A percentile compares a stretch with the other conserved stretches of the same genome.
These are phyloP conservation scores for Acanthurus lineatus DNA, from an alignment of 2,797 vertebrate species.

Conservation along the genomic window DNA sequence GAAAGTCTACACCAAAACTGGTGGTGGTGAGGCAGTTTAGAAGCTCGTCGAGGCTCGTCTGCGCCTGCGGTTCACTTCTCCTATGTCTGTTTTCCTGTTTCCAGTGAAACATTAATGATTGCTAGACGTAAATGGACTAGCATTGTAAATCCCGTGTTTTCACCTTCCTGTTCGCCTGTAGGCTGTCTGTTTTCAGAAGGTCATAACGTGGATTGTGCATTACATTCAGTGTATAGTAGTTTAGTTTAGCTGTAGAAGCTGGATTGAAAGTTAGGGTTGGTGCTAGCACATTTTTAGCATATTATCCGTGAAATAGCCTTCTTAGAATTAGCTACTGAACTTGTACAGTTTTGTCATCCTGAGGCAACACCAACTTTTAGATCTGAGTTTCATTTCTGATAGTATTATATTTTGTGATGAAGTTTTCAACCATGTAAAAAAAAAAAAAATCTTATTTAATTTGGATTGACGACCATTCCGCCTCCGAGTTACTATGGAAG, in stretches of 20 bases:
- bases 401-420: background rate
- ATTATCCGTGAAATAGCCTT: background rate
- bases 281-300: background rate
- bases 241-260: background rate
- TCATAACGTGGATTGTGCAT: too few species aligned
- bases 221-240: background rate
- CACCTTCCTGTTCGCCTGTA: accelerated
- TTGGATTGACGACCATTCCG: background rate
- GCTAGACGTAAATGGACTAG: background rate
- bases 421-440: background rate
- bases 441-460: background rate
- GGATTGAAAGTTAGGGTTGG: background rate
- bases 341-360: background rate
- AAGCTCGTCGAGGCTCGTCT: background rate
- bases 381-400: background rate
- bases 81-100: background rate
- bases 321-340: too few species aligned
- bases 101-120: slow-evolving; percentile 9
- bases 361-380: background rate
- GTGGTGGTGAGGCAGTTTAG: background rate
- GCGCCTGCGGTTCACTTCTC: slow-evolving; percentile 16
- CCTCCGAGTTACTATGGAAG: background rate
- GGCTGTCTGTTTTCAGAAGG: accelerated
- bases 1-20: slow-evolving; percentile 62
- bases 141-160: background rate